Conservation (phyloP, 2,888 invertebrate species). For the Achlya flavicornis region DNA sequence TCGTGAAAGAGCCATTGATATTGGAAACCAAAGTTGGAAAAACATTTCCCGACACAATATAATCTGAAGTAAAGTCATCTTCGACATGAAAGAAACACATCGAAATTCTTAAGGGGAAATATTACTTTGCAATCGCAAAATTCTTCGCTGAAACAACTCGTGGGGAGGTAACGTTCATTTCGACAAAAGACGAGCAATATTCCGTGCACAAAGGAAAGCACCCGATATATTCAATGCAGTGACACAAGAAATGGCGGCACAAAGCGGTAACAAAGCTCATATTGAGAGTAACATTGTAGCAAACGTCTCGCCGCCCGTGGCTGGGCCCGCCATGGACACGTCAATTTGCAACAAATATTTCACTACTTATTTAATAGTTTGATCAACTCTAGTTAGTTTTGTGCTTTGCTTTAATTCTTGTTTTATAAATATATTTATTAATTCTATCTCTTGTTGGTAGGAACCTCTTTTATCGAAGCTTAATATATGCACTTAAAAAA, state of each 20-base stretch:
- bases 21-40: slow-evolving; percentile 63
- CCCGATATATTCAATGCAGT: slow-evolving; percentile 84
- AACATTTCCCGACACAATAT: slow-evolving; percentile 72
- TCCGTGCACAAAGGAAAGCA: slow-evolving; percentile 81
- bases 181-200: slow-evolving; percentile 83
- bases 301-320: slow-evolving; percentile 19
- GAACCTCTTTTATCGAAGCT: no score
- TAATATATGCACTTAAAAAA: no score
- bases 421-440: background rate
- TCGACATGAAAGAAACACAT: slow-evolving; percentile 80
- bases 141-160: slow-evolving; percentile 82
- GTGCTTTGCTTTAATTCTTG: background rate
- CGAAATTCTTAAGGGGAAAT: slow-evolving; percentile 82
- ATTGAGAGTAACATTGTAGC: slow-evolving; percentile 72
- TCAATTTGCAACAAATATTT: slow-evolving; percentile 27
- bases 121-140: slow-evolving; percentile 83
- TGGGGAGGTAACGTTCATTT: slow-evolving; percentile 81
- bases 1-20: slow-evolving; percentile 49
- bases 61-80: slow-evolving; percentile 80
- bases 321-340: slow-evolving; percentile 30
- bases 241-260: slow-evolving; percentile 82
- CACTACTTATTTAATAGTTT: slow-evolving; percentile 22
- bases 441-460: no score
- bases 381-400: slow-evolving; percentile 3
- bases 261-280: slow-evolving; percentile 82